phyloP scores from a whole-genome alignment of 1,140 invertebrate genomes.

The Nixonia krombeini region DNA sequence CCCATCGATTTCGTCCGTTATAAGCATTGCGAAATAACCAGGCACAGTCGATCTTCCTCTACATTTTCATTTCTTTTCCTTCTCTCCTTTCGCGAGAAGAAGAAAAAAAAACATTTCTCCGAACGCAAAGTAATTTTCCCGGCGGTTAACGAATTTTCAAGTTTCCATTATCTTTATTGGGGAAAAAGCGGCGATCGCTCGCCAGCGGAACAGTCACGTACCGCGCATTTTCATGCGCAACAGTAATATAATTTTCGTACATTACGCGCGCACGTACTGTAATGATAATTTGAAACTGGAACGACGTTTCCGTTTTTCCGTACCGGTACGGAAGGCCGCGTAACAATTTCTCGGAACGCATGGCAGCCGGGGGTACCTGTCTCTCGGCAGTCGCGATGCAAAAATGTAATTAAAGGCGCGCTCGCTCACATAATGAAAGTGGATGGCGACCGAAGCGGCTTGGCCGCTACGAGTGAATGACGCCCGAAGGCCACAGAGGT shows the following conservation, averaged over 20 bases:
- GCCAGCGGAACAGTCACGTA: too few species aligned
- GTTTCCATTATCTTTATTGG: too few species aligned
- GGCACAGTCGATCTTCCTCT: too few species aligned
- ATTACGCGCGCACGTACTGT: slow-evolving; percentile 19
- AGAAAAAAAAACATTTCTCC: too few species aligned
- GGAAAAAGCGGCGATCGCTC: too few species aligned
- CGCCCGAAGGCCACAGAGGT: slow-evolving; percentile 68
- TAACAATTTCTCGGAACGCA: slow-evolving; percentile 51
- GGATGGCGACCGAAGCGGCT: slow-evolving; percentile 58
- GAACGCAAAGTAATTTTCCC: too few species aligned
- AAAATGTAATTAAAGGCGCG: slow-evolving; percentile 68
- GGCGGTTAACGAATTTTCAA: too few species aligned
- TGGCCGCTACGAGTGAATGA: slow-evolving; percentile 65
- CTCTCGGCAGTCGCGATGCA: slow-evolving; percentile 57
- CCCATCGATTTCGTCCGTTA: too few species aligned
- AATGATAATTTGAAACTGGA: slow-evolving; percentile 50
- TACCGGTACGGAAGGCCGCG: slow-evolving; percentile 53
- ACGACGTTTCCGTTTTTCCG: slow-evolving; percentile 58
- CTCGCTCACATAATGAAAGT: slow-evolving; percentile 64
- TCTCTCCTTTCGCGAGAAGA: too few species aligned
- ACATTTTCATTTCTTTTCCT: too few species aligned
- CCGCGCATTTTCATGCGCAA: too few species aligned
- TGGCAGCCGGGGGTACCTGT: slow-evolving; percentile 51
- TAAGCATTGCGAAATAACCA: too few species aligned
- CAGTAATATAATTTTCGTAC: not conserved